Conservation (phyloP, 2,113 vertebrate species). For the Brachyhypopomus gauderio region DNA sequence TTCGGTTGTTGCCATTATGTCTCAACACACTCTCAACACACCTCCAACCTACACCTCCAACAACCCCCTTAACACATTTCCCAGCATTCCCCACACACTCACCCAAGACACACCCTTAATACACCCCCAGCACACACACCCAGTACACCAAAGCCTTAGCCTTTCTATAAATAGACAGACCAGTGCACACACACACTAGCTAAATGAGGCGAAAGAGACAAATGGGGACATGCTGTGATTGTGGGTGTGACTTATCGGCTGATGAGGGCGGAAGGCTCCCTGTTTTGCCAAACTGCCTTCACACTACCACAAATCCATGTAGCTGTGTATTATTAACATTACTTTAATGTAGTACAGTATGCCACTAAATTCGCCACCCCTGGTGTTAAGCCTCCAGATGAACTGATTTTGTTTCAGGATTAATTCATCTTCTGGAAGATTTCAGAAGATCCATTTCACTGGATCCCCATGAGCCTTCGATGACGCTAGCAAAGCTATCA, state of each 20-base stretch:
- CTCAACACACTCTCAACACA: not conserved
- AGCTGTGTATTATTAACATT: not conserved
- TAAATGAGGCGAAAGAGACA: conserved; percentile 39
- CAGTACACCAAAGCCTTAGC: not conserved
- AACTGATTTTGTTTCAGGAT: not conserved
- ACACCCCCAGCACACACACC: not conserved
- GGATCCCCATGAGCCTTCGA: not conserved
- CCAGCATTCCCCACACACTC: too few relatives aligned
- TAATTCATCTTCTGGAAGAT: not conserved
- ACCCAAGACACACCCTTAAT: too few relatives aligned
- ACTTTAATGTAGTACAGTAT: too few relatives aligned
- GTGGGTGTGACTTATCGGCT: not conserved
- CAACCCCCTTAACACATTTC: too few relatives aligned
- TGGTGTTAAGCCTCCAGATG: not conserved
- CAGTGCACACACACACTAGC: conserved; percentile 18
- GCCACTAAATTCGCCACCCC: not conserved
- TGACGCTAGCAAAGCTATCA: not conserved
- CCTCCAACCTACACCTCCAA: too few relatives aligned
- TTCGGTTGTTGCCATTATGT: not conserved
- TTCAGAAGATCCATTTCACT: not conserved
- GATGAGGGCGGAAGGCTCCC: not conserved
- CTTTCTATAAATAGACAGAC: conserved; percentile 40
- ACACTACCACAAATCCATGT: not conserved
- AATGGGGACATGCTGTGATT: conserved; percentile 25
- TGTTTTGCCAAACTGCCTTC: not conserved